Base-by-base conservation (phyloP, 2,797 vertebrate genomes). In the Rhinichthys osculus region DNA sequence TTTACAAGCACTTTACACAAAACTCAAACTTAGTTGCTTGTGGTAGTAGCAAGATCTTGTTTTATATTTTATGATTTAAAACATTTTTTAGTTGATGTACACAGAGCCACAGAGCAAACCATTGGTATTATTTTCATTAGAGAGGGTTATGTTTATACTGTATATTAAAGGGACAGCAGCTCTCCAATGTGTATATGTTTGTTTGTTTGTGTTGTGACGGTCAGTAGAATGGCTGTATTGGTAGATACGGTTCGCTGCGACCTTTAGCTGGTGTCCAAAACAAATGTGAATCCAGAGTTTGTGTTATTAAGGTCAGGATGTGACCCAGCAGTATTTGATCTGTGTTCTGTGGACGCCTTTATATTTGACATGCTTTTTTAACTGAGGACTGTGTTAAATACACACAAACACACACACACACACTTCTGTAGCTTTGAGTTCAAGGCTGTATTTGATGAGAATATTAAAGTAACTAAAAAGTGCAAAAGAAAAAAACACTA, bases 1-100 rank as follows among this genome's bases (percentile, higher is more conserved):
- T 93, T 93, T 94, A 94, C 91, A 90, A 95, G 96, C 97, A 97
- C 97, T 97, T 97, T 97, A 95, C 50, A 44, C 93, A 72, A 93
- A 93, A 88, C 84, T 88, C 91, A 82, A 94, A 88, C 88, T 92
- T 93, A 94, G 93, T 91, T 90, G 91, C 94, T 94, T 94, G 91
- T 94, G 92, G 87, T 91, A 87, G 91, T 93, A 93, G 90, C 93
- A 92, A 92, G 91, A 90, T 94, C 89, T 90, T 94, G 90, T 94
- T 94, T 94, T 94, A 86, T 93, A 90, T 90, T 90, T 93, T 79
- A 89, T 93, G 89, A 92, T 93, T 91, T 91, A 30, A 79, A 79
- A 70, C 6, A 35, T 59, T 86, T 77, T 69, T 67, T 71, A 59
- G 82, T 87, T 78, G 33, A 89, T 91, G 89, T 90, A 91, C 91